These are phyloP conservation scores for Sorex fumeus DNA, from an alignment of 2,113 vertebrate genomes.

Conservation along the genomic window DNA sequence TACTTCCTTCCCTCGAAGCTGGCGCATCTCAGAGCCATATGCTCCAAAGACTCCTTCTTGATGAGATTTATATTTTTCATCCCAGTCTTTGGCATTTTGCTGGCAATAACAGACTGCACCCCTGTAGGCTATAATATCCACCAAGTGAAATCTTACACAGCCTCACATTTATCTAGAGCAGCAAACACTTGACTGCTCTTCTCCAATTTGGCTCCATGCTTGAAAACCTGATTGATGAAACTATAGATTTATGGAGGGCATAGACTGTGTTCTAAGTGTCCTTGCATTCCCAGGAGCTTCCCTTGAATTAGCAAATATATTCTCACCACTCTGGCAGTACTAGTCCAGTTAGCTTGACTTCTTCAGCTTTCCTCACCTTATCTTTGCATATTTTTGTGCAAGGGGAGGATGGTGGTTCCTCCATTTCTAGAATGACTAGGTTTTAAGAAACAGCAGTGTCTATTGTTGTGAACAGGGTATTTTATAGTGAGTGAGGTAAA, in stretches of 20 bases:
- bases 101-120: constrained; percentile 32
- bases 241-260: constrained; percentile 17
- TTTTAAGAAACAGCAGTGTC: not conserved
- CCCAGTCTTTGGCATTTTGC: constrained; percentile 38
- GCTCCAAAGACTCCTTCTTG: constrained; percentile 26
- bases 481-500: constrained; percentile 8
- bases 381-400: not conserved
- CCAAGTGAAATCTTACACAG: not conserved
- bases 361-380: not conserved
- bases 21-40: not conserved
- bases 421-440: not conserved
- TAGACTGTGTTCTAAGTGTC: not conserved
- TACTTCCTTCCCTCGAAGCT: not conserved
- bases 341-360: not conserved
- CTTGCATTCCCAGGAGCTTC: not conserved
- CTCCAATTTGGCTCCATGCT: constrained; percentile 11
- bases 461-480: not conserved
- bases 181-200: constrained; percentile 50
- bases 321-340: not conserved
- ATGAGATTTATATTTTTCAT: constrained; percentile 36
- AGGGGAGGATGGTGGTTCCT: not conserved
- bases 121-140: not conserved
- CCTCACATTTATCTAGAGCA: constrained; percentile 28
- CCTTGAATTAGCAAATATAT: not conserved
- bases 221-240: constrained; percentile 44